Conservation (phyloP, 2,113 vertebrate species). For the Cranoglanis bouderius region DNA sequence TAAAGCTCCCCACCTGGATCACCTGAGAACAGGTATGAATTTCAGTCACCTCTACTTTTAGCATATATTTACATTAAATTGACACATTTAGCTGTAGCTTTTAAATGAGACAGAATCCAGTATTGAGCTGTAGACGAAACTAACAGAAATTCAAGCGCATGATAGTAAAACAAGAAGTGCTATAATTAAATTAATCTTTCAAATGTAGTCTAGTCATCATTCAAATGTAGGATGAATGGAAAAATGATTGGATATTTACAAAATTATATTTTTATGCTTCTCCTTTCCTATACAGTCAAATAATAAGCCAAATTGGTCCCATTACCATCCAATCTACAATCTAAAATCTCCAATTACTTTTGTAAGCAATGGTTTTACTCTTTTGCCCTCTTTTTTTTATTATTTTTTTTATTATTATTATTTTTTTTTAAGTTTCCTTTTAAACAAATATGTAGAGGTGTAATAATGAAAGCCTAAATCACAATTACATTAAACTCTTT, state of each 20-base stretch:
- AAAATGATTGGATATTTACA: background rate
- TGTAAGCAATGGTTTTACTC: background rate
- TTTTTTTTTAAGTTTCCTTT: too few species aligned
- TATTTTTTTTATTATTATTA: too few species aligned
- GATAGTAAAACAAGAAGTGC: background rate
- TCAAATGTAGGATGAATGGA: background rate
- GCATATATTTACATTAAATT: background rate
- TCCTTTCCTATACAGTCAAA: background rate
- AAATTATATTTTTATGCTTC: background rate
- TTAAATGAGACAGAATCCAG: background rate
- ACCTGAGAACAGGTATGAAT: slow-evolving; percentile 43
- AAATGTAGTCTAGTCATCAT: background rate
- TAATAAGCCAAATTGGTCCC: too few species aligned
- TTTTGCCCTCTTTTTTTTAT: background rate
- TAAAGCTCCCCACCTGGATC: slow-evolving; percentile 15
- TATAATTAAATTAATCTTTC: background rate
- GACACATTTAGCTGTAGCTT: background rate
- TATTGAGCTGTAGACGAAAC: background rate
- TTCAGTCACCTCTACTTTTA: background rate
- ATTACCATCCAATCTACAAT: background rate
- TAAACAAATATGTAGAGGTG: background rate
- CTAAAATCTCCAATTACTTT: background rate
- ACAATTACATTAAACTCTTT: background rate
- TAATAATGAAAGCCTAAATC: background rate
- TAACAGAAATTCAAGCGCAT: background rate